These are phyloP conservation scores for Brachionus paranguensis DNA, from an alignment of 1,140 invertebrate species.

Conservation along the genomic window DNA sequence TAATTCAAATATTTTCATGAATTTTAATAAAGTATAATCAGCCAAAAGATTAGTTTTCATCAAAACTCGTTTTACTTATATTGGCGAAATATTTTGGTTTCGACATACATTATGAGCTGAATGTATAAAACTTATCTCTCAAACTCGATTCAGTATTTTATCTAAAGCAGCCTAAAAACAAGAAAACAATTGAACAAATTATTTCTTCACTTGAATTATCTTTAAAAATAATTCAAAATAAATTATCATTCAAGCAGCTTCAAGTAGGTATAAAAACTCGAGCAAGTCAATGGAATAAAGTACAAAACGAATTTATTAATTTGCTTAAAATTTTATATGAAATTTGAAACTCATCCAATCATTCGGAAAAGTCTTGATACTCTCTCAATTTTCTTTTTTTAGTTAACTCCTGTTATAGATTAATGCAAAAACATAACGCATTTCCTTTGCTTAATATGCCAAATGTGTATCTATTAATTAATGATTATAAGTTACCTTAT, in stretches of 20 bases:
- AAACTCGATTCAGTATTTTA: not conserved
- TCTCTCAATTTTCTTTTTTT: not conserved
- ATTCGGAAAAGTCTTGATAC: not conserved
- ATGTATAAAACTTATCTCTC: not conserved
- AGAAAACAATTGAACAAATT: not conserved
- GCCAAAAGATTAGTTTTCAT: not conserved
- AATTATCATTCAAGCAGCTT: not conserved
- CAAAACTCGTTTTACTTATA: not conserved
- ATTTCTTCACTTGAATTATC: slow-evolving; percentile 34
- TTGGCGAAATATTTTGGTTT: not conserved
- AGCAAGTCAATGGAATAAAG: slow-evolving; percentile 3
- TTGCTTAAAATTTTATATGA: not conserved
- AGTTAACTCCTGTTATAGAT: not conserved
- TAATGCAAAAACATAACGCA: not conserved
- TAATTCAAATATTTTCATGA: not conserved
- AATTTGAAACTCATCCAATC: not conserved
- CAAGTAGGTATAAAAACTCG: slow-evolving; percentile 1
- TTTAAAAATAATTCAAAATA: slow-evolving; percentile 21
- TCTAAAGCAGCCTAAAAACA: not conserved
- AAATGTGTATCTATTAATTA: slow-evolving; percentile 29
- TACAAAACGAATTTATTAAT: not conserved
- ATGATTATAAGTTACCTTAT: slow-evolving; percentile 3
- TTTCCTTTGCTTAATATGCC: slow-evolving; percentile 15
- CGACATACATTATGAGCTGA: not conserved
- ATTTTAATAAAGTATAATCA: not conserved